Percentiles rank a stretch among this genome's conserved stretches.
Evolutionary conservation across 2,888 invertebrate genomes (phyloP).

Genomic region (Eutolmus rufibarbis): DNA sequence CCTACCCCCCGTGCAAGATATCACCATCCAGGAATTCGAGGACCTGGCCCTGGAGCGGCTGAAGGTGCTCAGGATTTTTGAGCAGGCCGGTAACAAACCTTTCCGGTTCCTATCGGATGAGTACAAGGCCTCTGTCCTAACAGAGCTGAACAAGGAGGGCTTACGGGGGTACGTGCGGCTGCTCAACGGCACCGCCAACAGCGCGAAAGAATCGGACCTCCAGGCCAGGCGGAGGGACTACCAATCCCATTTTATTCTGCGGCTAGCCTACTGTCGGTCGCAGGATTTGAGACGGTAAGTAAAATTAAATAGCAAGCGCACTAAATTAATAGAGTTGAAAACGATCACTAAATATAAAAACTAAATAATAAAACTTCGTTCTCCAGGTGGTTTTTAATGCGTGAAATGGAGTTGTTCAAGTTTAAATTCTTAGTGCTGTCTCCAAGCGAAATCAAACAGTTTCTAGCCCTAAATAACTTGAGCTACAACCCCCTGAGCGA

Average conservation of each 20-base stretch:
- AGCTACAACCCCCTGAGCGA: slow-evolving; percentile 72
- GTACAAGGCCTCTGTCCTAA: slow-evolving; percentile 71
- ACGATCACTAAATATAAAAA: no score
- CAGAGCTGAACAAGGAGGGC: slow-evolving; percentile 73
- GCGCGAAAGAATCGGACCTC: slow-evolving; percentile 68
- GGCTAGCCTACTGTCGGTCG: slow-evolving; percentile 88
- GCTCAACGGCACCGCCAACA: slow-evolving; percentile 66
- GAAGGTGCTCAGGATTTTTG: slow-evolving; percentile 78
- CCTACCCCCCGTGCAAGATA: slow-evolving; percentile 75
- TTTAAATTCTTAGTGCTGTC: slow-evolving; percentile 75
- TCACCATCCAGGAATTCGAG: slow-evolving; percentile 86
- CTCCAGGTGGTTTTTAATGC: slow-evolving; percentile 80
- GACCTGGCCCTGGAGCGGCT: slow-evolving; percentile 84
- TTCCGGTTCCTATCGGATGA: slow-evolving; percentile 71
- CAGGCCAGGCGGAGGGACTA: slow-evolving; percentile 80
- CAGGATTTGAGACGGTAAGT: slow-evolving; percentile 74
- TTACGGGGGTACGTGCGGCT: slow-evolving; percentile 71
- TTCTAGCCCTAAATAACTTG: slow-evolving; percentile 74
- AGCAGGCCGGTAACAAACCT: slow-evolving; percentile 74
- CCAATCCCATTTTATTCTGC: slow-evolving; percentile 90
- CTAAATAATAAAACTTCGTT: neutral
- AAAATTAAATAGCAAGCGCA: neutral
- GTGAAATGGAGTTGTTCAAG: slow-evolving; percentile 90
- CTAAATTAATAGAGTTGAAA: no score
- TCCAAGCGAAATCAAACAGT: slow-evolving; percentile 67